Base-by-base conservation (phyloP, 2,797 vertebrate genomes). In the Petrocephalus schoutedeni region DNA sequence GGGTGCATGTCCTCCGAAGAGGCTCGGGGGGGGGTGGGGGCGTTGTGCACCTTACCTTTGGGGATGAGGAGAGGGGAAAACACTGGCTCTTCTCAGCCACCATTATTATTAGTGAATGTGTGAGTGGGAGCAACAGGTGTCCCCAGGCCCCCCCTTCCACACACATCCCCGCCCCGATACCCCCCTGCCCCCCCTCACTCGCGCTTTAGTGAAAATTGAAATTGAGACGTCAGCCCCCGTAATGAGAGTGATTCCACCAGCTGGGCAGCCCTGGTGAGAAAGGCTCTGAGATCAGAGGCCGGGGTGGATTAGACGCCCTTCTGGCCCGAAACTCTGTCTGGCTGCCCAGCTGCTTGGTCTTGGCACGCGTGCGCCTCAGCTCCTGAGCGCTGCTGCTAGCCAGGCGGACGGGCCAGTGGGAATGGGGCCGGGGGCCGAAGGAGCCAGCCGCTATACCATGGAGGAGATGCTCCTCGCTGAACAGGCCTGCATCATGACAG, bases 211-310 rank as follows among this genome's bases (percentile, higher is more conserved):
- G 91, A 94, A 89, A 88, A 67, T 77, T 58, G 87, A 83, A 45
- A 58, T 59, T 91, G 93, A 94, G 93, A 92, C 93, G 91, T 92
- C 93, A 89, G 94, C 93, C 94, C 94, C 61, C 95, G 94, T 93
- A 53, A 41, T 80, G 19, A 89, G 89, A 89, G 90, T 89, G 89
- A 89, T 88, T 10, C 61, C 91, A 92, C 94, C 94, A 95, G 94
- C 94, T 95, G 95, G 90, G 90, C 57, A 71, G 91, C 92, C 92
- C 12, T 45, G 41, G 58, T 67, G 51, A 61, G 2, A 28, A 71
- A 19, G 87, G 23, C 49, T 14, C 56, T 19, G 88, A 87, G 71
- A 53, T 86, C 19, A 86, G 36, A 36, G 85, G 21, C 57, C n/a
- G 10, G 54, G 36, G 23, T 5, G 64, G n/a, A 85, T 21, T 8